Conservation (phyloP, 2,888 invertebrate species). For the Paralinhomoeus sp. region DNA sequence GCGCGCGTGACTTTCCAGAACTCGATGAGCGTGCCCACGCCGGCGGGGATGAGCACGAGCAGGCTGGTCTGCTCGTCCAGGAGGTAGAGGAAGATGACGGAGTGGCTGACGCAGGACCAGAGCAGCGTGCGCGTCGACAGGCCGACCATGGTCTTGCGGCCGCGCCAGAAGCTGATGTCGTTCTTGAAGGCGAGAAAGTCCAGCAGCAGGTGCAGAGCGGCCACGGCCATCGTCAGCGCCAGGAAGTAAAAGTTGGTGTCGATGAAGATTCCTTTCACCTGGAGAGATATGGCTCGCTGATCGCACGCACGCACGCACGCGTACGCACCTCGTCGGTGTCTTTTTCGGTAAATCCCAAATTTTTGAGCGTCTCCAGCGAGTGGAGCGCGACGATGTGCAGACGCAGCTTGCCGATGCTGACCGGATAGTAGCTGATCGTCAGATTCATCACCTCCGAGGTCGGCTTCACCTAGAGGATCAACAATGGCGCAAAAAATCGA, state of each 20-base stretch:
- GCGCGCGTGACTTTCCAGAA: conserved; percentile 75
- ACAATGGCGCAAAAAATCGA: background rate
- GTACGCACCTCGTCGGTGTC: conserved; percentile 64
- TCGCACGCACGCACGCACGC: background rate
- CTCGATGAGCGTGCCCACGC: conserved; percentile 64
- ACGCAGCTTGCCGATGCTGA: conserved; percentile 22
- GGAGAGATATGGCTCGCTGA: background rate
- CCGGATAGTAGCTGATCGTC: conserved; percentile 14
- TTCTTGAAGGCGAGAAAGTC: conserved; percentile 81
- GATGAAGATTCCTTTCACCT: conserved; percentile 50
- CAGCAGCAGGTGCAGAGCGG: conserved; percentile 76
- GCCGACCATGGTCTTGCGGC: conserved; percentile 47
- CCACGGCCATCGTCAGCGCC: conserved; percentile 64
- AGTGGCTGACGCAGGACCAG: conserved; percentile 80
- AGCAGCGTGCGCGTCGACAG: conserved; percentile 34
- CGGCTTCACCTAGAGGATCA: background rate
- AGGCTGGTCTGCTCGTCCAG: conserved; percentile 73
- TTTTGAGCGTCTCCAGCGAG: conserved; percentile 24
- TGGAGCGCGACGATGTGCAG: conserved; percentile 26
- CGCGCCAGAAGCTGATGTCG: conserved; percentile 78
- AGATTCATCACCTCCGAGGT: conserved; percentile 8
- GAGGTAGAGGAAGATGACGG: conserved; percentile 69
- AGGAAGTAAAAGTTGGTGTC: conserved; percentile 80
- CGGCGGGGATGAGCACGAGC: conserved; percentile 60
- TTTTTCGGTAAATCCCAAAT: conserved; percentile 61